Evolutionary conservation across 2,888 invertebrate genomes (phyloP), one percentile per base, ranked within the genome.

Genomic region (Loripinus fragilis): DNA sequence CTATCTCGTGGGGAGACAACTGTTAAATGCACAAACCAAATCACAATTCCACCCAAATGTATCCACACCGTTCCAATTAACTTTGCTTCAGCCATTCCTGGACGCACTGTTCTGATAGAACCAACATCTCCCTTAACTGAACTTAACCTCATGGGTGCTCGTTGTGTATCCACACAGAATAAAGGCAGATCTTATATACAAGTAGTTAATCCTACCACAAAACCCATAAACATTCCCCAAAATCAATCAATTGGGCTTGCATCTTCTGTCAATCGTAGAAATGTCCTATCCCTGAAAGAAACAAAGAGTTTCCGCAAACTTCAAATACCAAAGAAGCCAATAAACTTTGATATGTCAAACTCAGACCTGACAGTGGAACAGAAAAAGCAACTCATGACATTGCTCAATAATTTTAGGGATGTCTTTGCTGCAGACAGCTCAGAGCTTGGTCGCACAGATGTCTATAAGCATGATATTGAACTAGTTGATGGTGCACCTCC

Each of bases 361-460:
- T 41, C 65, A 20, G 23, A 52, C 70, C 15, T 55, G 38, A 23
- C 42, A 30, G 17, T 41, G 42, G 8, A 64, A 52, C 55, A 48
- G 20, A 17, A 23, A 10, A 10, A 7, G 12, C 12, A 1, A 20
- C 25, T 67, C 1, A 41, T 17, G 7, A 15, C 35, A 15, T 12
- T 67, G 1, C 38, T 67, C n/a, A 28, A n/a, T 15, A n/a, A 20
- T 12, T 67, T 38, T 35, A 17, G 2, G 28, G 67, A 42, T 23
- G 42, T 67, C 23, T 67, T 67, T 28, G 41, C 41, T 33, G 67
- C 41, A 7, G 23, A 35, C 12, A 38, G 38, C 38, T 35, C 8
- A 20, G 7, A n/a, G 7, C 67, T 67, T 10, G 67, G 67, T 17
- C 25, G 42, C 23, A 67, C 67, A 17, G 67, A 67, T n/a, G 38